Evolutionary conservation across 1,140 invertebrate genomes (phyloP).

Genomic region (Lycorma delicatula): DNA sequence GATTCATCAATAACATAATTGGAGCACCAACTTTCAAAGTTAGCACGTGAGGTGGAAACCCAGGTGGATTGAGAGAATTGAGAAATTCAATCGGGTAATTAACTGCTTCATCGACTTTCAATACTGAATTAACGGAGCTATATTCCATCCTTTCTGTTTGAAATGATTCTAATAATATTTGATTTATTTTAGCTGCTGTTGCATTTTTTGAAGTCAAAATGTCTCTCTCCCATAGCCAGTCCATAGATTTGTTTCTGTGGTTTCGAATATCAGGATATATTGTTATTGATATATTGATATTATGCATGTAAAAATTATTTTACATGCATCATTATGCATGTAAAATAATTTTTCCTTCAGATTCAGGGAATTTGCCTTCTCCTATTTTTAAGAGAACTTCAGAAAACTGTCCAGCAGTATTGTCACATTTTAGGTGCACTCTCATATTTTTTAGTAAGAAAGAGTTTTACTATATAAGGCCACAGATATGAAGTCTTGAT

Average conservation of each 20-base stretch:
- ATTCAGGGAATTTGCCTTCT: not conserved
- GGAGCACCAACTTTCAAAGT: slow-evolving; percentile 34
- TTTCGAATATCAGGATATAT: not conserved
- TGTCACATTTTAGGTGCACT: slow-evolving; percentile 16
- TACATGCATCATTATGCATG: not conserved
- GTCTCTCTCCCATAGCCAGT: slow-evolving; percentile 26
- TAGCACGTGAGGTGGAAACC: too few relatives aligned
- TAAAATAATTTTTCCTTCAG: not conserved
- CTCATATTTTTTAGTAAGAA: slow-evolving; percentile 30
- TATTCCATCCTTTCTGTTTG: slow-evolving; percentile 19
- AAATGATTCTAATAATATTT: slow-evolving; percentile 20
- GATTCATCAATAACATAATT: slow-evolving; percentile 41
- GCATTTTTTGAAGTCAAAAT: slow-evolving; percentile 28
- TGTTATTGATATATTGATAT: not conserved
- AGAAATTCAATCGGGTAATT: slow-evolving; percentile 37
- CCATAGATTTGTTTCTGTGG: too few relatives aligned
- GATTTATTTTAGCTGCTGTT: slow-evolving; percentile 23
- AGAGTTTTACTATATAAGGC: slow-evolving; percentile 27
- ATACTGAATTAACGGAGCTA: slow-evolving; percentile 31
- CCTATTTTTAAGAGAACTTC: not conserved
- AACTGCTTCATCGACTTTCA: slow-evolving; percentile 27
- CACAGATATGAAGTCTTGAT: slow-evolving; percentile 29
- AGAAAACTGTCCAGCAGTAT: not conserved
- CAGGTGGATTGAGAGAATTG: slow-evolving; percentile 34
- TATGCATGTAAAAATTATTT: not conserved